Evolutionary conservation across 2,888 invertebrate species (phyloP), one percentile per base, ranked within the genome.

Genomic region (Nowickia ferox): DNA sequence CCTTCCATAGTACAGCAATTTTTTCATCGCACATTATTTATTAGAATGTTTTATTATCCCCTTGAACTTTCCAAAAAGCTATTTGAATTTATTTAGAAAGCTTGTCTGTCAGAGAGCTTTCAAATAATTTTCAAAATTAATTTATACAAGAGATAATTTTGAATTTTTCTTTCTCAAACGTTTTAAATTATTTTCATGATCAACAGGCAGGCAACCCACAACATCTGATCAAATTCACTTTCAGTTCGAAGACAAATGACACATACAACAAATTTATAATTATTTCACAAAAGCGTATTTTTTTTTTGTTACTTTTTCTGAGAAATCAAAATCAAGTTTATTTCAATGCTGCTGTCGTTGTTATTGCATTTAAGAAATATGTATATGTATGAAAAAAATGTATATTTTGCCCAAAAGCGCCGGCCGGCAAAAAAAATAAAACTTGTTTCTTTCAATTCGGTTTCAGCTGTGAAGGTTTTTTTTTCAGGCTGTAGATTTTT

Each of bases 191-290:
- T 40, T 40, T 69, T 78, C 61, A 61, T 30, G 68, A 59, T 59
- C 57, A 76, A 46, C n/a, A 48, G 42, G 48, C 46, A 55, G n/a
- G n/a, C 82, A 83, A 75, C 86, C 86, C 71, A 86, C 86, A 65
- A 86, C 83, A 83, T 72, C 63, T 74, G 72, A 61, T 72, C 44
- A 81, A 86, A 86, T 86, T 86, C 83, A 86, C 83, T 86, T 86
- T 86, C 86, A 76, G 48, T 86, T 79, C 51, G 46, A 83, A 83
- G 79, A 79, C 78, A 72, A 75, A 82, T 82, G 79, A 83, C 83
- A 86, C 83, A 86, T 38, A 63, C 69, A 51, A 68, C 59, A 44
- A 51, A 44, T 71, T 51, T 74, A 51, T 80, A 81, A 81, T 81
- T 68, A 81, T 81, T 68, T 74, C 17, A 74, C 48, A 74, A 81